Evolutionary conservation across 37 sponge, comb jelly and placozoan genomes (phyloP), one percentile per base, ranked within the genome.

Genomic region (Haliclona indistincta): DNA sequence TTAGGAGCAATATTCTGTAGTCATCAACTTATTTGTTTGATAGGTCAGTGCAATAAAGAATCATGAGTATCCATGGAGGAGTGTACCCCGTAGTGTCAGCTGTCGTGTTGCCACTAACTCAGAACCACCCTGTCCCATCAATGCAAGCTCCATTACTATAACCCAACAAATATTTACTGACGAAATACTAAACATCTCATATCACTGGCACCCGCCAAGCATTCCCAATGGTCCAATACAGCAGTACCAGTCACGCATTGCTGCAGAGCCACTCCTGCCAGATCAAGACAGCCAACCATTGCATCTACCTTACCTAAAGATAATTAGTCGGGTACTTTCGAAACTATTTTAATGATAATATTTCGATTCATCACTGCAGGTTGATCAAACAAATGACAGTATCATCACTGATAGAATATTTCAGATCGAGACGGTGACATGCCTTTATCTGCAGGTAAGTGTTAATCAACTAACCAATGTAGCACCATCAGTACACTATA

Each of bases 181-280:
- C 13, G 37, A 2, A 6, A 3, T 0, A 0, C 2, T 78, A 0
- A n/a, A 30, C 6, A 40, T 78, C 3, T 67, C 51, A 54, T 20
- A 55, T 8, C 44, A 68, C 4, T 78, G 79, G 79, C 58, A 68
- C 6, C 34, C 37, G 23, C 68, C 79, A 23, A 4, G 4, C 0
- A 25, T 8, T 25, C 10, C 60, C 0, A 67, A 78, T 68, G 79
- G 79, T 8, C 52, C 1, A 3, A 55, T 78, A 10, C 15, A 7
- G 20, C 52, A 55, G 22, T 78, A 78, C 54, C 25, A 40, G 56
- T 10, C 67, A 20, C 35, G 79, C 3, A 68, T 78, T 11, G 20
- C 34, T 1, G 38, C 58, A 42, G 41, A 55, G 2, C 33, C 54
- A 45, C 26, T 39, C 11, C 20, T 38, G 6, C 17, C 67, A 4